phyloP scores from a whole-genome alignment of 2,888 invertebrate genomes.

The Drosophila antonietae region DNA sequence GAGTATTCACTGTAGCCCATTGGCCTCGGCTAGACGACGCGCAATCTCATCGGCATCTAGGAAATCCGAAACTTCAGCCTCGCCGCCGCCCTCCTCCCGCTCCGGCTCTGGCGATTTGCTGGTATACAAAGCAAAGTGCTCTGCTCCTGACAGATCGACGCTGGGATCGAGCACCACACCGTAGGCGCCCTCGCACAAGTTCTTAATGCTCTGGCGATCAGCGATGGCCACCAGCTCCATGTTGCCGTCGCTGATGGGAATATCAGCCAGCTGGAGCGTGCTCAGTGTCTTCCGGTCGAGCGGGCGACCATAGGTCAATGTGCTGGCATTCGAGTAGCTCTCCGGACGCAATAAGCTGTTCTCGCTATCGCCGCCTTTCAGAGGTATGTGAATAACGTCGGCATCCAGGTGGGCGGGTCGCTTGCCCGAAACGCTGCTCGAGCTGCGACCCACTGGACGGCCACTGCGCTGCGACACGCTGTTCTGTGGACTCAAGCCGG shows the following conservation, averaged over 20 bases:
- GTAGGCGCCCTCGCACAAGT: slow-evolving; percentile 84
- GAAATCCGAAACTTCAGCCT: slow-evolving; percentile 91
- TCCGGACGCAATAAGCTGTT: slow-evolving; percentile 85
- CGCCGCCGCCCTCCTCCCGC: slow-evolving; percentile 88
- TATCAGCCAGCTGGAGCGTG: slow-evolving; percentile 84
- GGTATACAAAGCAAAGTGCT: slow-evolving; percentile 94
- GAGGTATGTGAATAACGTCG: slow-evolving; percentile 88
- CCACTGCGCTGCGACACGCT: slow-evolving; percentile 52
- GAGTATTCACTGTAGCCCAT: slow-evolving; percentile 73
- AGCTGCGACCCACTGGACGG: slow-evolving; percentile 87
- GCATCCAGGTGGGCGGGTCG: slow-evolving; percentile 86
- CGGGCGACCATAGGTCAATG: slow-evolving; percentile 82
- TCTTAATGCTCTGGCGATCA: slow-evolving; percentile 84
- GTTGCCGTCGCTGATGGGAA: slow-evolving; percentile 85
- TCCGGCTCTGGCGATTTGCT: slow-evolving; percentile 91
- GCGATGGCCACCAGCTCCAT: slow-evolving; percentile 87
- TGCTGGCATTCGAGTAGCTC: slow-evolving; percentile 82
- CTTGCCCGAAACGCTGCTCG: slow-evolving; percentile 87
- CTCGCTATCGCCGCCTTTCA: slow-evolving; percentile 86
- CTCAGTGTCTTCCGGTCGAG: slow-evolving; percentile 84
- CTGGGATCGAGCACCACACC: slow-evolving; percentile 85
- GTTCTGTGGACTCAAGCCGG: slow-evolving; percentile 84
- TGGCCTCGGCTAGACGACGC: slow-evolving; percentile 81
- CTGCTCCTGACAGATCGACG: slow-evolving; percentile 92
- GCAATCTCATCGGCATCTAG: slow-evolving; percentile 85